Base-by-base conservation (phyloP, 2,797 vertebrate genomes). In the Tangara arthus region DNA sequence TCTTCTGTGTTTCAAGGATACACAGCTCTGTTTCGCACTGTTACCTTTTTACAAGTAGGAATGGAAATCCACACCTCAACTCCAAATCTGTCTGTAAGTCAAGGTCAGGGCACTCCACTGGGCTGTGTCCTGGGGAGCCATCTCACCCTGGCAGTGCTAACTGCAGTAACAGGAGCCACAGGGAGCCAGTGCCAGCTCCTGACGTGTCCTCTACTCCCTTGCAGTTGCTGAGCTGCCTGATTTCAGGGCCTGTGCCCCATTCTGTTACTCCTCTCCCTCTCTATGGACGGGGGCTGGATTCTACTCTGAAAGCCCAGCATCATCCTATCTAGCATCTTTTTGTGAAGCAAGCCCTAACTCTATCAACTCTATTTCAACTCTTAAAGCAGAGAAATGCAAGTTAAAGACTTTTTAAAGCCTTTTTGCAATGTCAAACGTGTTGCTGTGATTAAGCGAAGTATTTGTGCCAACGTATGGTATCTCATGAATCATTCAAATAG, bases 401-500 rank as follows among this genome's bases (percentile, higher is more conserved):
- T 70, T 81, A 60, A 88, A 93, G 57, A 23, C 18, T 22, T 81
- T 78, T 75, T 53, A 65, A 83, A 85, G n/a, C 10, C n/a, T 68
- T 34, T 47, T 70, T 87, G 49, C 80, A 87, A 80, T 77, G 49
- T 60, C 81, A 70, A 47, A 66, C 3, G 2, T 2, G 15, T 78
- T 49, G 27, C 37, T 79, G 42, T 83, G 5, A 12, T 92, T 89
- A 89, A 71, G 53, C 12, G 12, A 39, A 75, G 20, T 81, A 60
- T 95, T 94, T 87, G 39, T 81, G 57, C 71, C 57, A 73, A 35
- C 0, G 19, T 92, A 41, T 21, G 57, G 11, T 83, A 37, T 65
- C 61, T 91, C 69, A 86, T 92, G 78, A 93, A 76, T 93, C 87
- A 78, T 94, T 93, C 78, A 79, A 57, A 50, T 39, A 68, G 68